Base-by-base conservation (phyloP, 2,888 invertebrate species). In the Drosophila parthenogenetica region DNA sequence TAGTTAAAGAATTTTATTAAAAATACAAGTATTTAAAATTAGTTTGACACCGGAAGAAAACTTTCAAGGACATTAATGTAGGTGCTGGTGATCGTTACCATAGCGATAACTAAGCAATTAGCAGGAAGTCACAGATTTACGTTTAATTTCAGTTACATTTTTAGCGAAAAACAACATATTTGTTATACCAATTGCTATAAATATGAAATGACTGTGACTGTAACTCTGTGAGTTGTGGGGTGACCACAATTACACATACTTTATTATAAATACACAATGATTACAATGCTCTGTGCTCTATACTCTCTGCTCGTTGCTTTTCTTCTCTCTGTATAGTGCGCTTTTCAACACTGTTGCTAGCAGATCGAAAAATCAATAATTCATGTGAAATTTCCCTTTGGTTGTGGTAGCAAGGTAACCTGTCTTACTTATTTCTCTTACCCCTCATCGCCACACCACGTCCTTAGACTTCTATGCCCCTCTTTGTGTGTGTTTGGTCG, bases 341-440 rank as follows among this genome's bases (percentile, higher is more conserved):
- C 32, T 57, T 63, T 62, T 63, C 45, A 50, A 57, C 63, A 55
- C 62, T 63, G 50, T 19, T 63, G 22, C 48, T 58, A 45, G 59
- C 71, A 87, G 83, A 84, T 87, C 87, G 87, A 87, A 84, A 84
- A 87, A 84, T 84, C 83, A 87, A 87, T 84, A 84, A 87, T 84
- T 84, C 87, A 84, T 79, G 81, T 69, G 66, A 51, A 64, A 39
- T 40, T 48, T 49, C 55, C 67, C 4, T 10, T 25, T 13, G 16
- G 16, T 22, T 43, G 32, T 11, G 45, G 11, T 35, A 13, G 35
- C 11, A n/a, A 19, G 17, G n/a, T 17, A 11, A 16, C n/a, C 49
- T 35, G 19, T 13, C n/a, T 40, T 4, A 11, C 32, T 32, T 39
- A 14, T 37, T 37, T 8, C 35, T 13, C 35, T 4, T 35, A 35